Conservation (phyloP, 2,113 vertebrate species). For the Microcebus jonahi region DNA sequence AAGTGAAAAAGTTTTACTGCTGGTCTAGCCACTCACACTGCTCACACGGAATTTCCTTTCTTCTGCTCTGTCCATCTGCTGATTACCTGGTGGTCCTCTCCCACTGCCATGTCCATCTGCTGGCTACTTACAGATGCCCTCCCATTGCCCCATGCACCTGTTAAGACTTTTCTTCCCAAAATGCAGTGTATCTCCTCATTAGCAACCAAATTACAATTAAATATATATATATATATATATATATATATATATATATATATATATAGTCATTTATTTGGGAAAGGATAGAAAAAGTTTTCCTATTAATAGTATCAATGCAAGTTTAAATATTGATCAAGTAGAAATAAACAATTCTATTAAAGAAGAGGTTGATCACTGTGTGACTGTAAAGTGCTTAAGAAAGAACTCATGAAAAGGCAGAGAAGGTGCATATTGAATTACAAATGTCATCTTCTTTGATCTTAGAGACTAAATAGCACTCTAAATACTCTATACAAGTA, state of each 20-base stretch:
- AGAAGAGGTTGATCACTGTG: background rate
- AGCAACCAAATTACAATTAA: background rate
- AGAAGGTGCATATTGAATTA: background rate
- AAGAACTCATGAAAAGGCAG: background rate
- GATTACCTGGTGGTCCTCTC: constrained; percentile 46
- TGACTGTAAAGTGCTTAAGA: background rate
- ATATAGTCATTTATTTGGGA: background rate
- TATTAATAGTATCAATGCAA: background rate
- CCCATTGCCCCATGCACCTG: background rate
- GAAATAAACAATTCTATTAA: background rate
- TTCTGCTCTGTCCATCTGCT: constrained; percentile 22
- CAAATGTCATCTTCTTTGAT: background rate
- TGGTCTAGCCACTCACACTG: constrained; percentile 11
- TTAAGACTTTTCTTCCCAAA: background rate
- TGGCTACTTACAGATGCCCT: background rate
- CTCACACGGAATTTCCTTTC: constrained; percentile 7
- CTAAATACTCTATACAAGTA: background rate
- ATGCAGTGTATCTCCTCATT: background rate
- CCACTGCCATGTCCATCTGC: constrained; percentile 67
- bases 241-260: background rate
- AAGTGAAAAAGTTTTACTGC: constrained; percentile 47
- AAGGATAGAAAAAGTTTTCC: background rate
- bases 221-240: background rate
- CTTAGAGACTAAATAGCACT: background rate
- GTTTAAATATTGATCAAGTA: constrained; percentile 6